Conservation (phyloP, 2,113 vertebrate genomes). For the Hemicordylus capensis region DNA sequence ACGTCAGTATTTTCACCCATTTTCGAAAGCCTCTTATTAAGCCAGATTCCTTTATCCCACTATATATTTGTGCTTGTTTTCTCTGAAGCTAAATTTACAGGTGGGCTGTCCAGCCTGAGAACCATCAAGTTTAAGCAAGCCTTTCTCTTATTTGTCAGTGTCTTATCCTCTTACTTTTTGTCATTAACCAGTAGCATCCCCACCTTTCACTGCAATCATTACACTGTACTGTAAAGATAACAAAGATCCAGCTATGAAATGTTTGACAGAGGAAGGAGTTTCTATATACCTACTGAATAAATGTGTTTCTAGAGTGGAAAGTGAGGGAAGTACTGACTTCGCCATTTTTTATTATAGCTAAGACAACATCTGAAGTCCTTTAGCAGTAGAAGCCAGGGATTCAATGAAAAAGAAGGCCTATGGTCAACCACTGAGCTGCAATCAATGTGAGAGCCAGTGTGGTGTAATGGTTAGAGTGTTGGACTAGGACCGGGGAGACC, state of each 20-base stretch:
- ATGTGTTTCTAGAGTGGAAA: background rate
- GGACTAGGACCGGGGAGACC: too few relatives aligned
- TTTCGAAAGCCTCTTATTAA: background rate
- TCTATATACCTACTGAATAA: background rate
- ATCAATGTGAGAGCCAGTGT: too few relatives aligned
- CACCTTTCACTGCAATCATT: background rate
- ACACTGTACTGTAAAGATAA: background rate
- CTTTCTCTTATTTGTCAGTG: background rate
- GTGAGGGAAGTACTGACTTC: background rate
- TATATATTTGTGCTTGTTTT: background rate
- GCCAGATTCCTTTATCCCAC: background rate
- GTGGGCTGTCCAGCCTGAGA: background rate
- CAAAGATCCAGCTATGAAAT: background rate
- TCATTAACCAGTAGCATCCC: background rate
- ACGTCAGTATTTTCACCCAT: background rate
- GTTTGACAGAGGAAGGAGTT: background rate
- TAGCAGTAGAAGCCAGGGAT: too few relatives aligned
- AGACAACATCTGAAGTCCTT: background rate
- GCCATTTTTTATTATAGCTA: background rate
- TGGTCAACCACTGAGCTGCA: too few relatives aligned
- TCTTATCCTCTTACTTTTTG: background rate
- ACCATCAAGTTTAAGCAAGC: background rate
- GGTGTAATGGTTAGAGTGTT: too few relatives aligned
- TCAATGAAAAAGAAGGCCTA: too few relatives aligned
- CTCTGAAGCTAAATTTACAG: conserved; percentile 8